Percentiles rank a stretch among this genome's conserved stretches.
Evolutionary conservation across 2,113 vertebrate genomes (phyloP).

Genomic region (Perca fluviatilis): DNA sequence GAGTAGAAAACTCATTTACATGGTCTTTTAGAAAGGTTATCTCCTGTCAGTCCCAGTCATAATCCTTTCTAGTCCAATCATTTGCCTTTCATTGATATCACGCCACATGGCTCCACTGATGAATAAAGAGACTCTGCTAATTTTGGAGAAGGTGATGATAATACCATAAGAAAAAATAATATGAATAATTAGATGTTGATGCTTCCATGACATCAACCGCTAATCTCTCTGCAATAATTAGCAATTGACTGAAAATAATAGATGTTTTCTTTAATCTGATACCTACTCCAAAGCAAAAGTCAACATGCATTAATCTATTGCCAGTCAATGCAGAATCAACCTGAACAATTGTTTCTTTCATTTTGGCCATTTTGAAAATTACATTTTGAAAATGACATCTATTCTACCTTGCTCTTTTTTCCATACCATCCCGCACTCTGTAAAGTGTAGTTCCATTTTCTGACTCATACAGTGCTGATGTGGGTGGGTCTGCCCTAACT

Average conservation of each 20-base stretch:
- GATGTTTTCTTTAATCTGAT: slow-evolving; percentile 10
- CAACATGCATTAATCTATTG: background rate
- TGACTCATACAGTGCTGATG: slow-evolving; percentile 24
- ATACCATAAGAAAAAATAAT: slow-evolving; percentile 47
- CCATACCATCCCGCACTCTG: slow-evolving; percentile 40
- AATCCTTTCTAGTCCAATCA: slow-evolving; percentile 81
- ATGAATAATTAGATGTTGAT: slow-evolving; percentile 17
- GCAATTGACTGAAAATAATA: slow-evolving; percentile 5
- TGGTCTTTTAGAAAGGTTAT: slow-evolving; percentile 83
- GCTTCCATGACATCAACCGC: slow-evolving; percentile 20
- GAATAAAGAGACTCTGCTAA: slow-evolving; percentile 37
- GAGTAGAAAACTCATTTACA: slow-evolving; percentile 82
- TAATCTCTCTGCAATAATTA: slow-evolving; percentile 24
- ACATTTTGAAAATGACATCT: background rate
- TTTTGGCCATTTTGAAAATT: background rate
- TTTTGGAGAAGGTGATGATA: slow-evolving; percentile 36
- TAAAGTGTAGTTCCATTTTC: slow-evolving; percentile 47
- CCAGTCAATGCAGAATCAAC: slow-evolving; percentile 8
- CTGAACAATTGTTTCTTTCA: background rate
- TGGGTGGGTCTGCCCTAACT: slow-evolving; percentile 66
- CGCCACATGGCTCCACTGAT: slow-evolving; percentile 52
- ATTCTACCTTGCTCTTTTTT: background rate
- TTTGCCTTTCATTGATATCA: slow-evolving; percentile 75
- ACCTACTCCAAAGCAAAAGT: background rate
- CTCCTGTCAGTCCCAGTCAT: slow-evolving; percentile 73